These are phyloP conservation scores for Diplosoma virens DNA, from an alignment of 23 tunicate genomes.

Conservation along the genomic window DNA sequence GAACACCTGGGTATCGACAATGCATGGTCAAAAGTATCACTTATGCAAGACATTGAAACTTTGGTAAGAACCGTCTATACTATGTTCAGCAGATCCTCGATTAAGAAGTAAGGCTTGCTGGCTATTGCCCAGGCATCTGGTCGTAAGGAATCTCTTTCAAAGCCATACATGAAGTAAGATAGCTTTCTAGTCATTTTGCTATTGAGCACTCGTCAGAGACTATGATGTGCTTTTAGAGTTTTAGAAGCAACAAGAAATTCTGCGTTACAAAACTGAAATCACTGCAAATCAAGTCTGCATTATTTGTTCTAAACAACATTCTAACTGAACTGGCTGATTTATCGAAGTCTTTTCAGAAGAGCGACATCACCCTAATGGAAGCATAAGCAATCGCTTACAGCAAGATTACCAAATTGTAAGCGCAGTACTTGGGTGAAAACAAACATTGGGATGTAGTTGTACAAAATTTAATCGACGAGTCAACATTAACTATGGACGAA, in stretches of 20 bases:
- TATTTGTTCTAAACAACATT: not conserved
- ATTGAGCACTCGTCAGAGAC: not conserved
- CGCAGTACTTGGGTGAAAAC: not conserved
- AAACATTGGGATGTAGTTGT: not conserved
- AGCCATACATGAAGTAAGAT: not conserved
- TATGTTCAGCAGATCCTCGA: too few relatives aligned
- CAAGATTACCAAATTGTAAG: not conserved
- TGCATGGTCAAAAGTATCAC: too few relatives aligned
- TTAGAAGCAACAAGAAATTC: not conserved
- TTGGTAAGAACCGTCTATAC: too few relatives aligned
- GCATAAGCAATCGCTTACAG: not conserved
- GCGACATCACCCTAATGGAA: not conserved
- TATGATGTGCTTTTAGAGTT: not conserved
- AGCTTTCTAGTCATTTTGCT: not conserved
- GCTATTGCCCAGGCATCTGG: too few relatives aligned
- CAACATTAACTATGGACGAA: not conserved
- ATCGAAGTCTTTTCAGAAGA: not conserved
- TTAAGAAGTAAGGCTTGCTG: too few relatives aligned
- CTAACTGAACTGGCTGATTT: not conserved
- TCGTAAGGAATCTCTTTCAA: not conserved
- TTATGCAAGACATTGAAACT: too few relatives aligned
- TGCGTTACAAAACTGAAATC: not conserved
- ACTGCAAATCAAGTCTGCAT: not conserved
- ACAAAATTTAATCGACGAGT: not conserved
- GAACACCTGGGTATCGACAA: too few relatives aligned